phyloP scores from a whole-genome alignment of 1,140 invertebrate genomes.

The Zaprionus lachaisei region DNA sequence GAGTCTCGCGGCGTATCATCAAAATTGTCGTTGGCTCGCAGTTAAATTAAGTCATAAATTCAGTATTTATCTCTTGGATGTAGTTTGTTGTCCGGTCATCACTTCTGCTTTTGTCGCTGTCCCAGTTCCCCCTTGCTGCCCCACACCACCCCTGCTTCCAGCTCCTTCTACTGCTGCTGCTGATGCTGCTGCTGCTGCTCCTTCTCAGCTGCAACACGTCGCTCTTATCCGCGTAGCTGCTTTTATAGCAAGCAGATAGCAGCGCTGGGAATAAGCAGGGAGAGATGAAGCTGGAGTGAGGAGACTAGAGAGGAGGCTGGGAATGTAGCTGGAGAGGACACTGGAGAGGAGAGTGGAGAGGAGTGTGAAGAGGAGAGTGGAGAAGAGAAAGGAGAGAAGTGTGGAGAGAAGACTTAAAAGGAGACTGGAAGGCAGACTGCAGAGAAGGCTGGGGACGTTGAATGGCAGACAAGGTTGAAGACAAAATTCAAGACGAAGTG shows the following conservation, averaged over 20 bases:
- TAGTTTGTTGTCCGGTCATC: conserved; percentile 84
- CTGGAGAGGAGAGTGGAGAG: not conserved
- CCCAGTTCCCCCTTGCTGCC: not conserved
- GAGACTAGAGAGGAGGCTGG: not conserved
- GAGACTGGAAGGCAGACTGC: not conserved
- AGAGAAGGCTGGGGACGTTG: not conserved
- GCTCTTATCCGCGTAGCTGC: conserved; percentile 73
- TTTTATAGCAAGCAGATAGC: conserved; percentile 77
- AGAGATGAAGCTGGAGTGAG: not conserved
- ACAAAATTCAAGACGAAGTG: too few species aligned
- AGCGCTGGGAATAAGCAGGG: not conserved
- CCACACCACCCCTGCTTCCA: not conserved
- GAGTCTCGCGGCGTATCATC: conserved; percentile 53
- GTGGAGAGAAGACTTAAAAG: not conserved
- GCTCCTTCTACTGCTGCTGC: not conserved
- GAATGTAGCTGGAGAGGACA: conserved; percentile 5
- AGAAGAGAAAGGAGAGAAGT: not conserved
- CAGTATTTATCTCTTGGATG: conserved; percentile 84
- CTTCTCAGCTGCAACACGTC: conserved; percentile 18
- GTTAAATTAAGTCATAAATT: conserved; percentile 85
- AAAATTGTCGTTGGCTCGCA: conserved; percentile 82
- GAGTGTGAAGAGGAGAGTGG: too few species aligned
- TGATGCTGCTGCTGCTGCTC: not conserved
- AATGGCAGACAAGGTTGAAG: too few species aligned
- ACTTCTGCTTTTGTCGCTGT: conserved; percentile 79